phyloP scores from a whole-genome alignment of 1,140 invertebrate species.

The Andricus grossulariae region DNA sequence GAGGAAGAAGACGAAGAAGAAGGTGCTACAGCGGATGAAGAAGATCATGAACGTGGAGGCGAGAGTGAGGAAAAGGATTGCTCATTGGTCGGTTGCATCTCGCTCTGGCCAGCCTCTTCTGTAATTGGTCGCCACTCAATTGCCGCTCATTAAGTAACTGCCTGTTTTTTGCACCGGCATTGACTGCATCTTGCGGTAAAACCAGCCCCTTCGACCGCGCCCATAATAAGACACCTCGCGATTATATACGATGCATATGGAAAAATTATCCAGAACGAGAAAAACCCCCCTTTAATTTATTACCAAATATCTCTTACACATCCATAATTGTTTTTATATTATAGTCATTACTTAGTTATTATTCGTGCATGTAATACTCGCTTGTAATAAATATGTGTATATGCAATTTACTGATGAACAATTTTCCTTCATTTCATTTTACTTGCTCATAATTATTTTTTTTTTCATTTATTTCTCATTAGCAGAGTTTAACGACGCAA shows the following conservation, averaged over 20 bases:
- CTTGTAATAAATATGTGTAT: too few relatives aligned
- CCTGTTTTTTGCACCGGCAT: conserved; percentile 63
- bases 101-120: conserved; percentile 62
- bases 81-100: conserved; percentile 68
- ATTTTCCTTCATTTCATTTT: background rate
- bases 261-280: background rate
- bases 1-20: conserved; percentile 32
- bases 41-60: conserved; percentile 39
- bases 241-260: conserved; percentile 19
- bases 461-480: conserved; percentile 1
- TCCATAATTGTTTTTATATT: background rate
- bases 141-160: conserved; percentile 70
- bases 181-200: conserved; percentile 47
- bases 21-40: conserved; percentile 44
- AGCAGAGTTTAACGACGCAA: background rate
- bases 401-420: too few relatives aligned
- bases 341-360: background rate
- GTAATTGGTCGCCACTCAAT: conserved; percentile 73
- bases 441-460: background rate
- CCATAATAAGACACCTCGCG: conserved; percentile 56
- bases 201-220: conserved; percentile 35
- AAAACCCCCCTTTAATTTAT: background rate
- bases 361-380: background rate
- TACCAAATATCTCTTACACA: background rate
- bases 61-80: conserved; percentile 58